These are phyloP conservation scores for Drosophila sproati DNA, from an alignment of 1,140 invertebrate species.

Conservation along the genomic window DNA sequence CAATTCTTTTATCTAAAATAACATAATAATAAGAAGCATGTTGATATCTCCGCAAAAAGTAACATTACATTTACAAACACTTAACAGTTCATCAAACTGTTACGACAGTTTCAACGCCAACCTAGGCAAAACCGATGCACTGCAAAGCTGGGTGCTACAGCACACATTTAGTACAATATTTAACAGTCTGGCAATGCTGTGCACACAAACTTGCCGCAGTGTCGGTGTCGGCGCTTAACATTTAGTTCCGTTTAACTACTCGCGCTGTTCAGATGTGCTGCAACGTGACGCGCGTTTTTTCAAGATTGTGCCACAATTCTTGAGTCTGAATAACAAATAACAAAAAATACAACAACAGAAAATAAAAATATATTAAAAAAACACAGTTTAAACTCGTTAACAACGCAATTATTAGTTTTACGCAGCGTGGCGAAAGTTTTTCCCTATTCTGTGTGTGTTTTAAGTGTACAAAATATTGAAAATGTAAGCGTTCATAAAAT, in stretches of 20 bases:
- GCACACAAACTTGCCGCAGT: slow-evolving; percentile 5
- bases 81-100: no score
- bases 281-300: slow-evolving; percentile 23
- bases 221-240: slow-evolving; percentile 20
- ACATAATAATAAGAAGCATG: no score
- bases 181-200: slow-evolving; percentile 29
- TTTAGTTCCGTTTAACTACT: slow-evolving; percentile 38
- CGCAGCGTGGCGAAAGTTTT: neutral
- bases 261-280: slow-evolving; percentile 28
- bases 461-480: slow-evolving; percentile 23
- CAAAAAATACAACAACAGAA: slow-evolving; percentile 10
- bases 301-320: slow-evolving; percentile 20
- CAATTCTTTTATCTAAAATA: no score
- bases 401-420: slow-evolving; percentile 50
- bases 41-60: no score
- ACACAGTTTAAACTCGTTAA: slow-evolving; percentile 51
- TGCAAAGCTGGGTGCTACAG: slow-evolving; percentile 23
- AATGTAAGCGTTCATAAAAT: slow-evolving; percentile 58
- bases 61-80: neutral
- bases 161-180: slow-evolving; percentile 24
- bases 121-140: neutral
- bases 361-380: slow-evolving; percentile 1
- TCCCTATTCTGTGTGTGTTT: neutral
- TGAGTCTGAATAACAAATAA: slow-evolving; percentile 28
- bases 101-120: neutral